Percentiles rank a stretch among this genome's conserved stretches.
These are phyloP conservation scores for Corythaeola cristata DNA, from an alignment of 2,113 vertebrate genomes.

Conservation along the genomic window DNA sequence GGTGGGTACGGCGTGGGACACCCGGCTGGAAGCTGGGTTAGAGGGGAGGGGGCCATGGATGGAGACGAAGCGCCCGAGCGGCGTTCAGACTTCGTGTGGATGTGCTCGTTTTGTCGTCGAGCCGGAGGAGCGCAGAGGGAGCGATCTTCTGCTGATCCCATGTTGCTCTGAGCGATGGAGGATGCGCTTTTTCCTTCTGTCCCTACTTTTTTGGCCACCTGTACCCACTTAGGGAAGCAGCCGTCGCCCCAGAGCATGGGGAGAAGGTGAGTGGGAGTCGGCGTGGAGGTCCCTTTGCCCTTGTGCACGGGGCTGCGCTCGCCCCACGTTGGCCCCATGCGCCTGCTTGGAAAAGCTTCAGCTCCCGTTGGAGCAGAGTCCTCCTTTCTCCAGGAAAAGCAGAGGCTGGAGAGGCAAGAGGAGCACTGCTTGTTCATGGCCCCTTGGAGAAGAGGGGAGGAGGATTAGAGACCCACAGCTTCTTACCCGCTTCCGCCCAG, in stretches of 20 bases:
- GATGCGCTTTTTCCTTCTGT: neutral
- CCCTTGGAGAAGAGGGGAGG: neutral
- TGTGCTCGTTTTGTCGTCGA: rapidly evolving
- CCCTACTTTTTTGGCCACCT: neutral
- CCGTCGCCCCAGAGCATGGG: neutral
- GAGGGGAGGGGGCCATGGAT: neutral
- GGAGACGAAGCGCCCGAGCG: rapidly evolving
- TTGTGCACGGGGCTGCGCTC: rapidly evolving
- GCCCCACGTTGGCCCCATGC: rapidly evolving
- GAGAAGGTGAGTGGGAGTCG: neutral
- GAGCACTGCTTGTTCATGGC: neutral
- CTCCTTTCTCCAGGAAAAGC: neutral
- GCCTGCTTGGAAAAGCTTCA: neutral
- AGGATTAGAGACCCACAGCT: neutral
- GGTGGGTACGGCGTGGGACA: rapidly evolving
- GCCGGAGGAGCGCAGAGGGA: neutral
- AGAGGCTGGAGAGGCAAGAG: neutral
- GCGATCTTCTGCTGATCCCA: too few relatives aligned
- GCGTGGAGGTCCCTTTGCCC: neutral
- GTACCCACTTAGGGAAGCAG: neutral
- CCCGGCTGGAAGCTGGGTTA: too few relatives aligned
- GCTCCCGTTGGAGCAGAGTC: neutral
- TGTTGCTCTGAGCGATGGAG: neutral
- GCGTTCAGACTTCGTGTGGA: neutral
- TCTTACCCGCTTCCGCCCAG: neutral